phyloP scores from a whole-genome alignment of 2,797 vertebrate genomes.

The Danio tinwini region DNA sequence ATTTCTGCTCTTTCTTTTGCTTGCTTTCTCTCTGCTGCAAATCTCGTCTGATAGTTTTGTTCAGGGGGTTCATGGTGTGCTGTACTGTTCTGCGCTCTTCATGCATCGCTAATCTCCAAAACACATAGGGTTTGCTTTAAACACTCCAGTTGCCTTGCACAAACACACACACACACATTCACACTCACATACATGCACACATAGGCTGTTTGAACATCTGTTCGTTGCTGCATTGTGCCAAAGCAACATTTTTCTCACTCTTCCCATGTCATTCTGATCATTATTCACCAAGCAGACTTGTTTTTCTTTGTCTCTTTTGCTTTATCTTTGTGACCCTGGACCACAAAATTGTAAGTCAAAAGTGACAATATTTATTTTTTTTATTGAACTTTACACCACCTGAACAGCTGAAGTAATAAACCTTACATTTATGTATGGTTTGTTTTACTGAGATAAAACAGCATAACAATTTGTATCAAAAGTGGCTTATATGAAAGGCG shows the following conservation, averaged over 20 bases:
- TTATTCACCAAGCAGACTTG: conserved; percentile 2
- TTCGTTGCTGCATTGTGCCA: conserved; percentile 38
- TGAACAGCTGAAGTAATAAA: too few relatives aligned
- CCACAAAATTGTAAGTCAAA: too few relatives aligned
- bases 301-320: conserved; percentile 10
- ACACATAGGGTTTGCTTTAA: conserved; percentile 45
- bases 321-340: not conserved
- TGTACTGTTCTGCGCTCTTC: not conserved
- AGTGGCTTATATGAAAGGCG: too few relatives aligned
- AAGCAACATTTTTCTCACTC: not conserved
- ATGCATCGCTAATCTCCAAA: conserved; percentile 41
- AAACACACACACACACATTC: conserved; percentile 32
- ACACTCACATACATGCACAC: conserved; percentile 32
- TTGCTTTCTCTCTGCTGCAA: conserved; percentile 1
- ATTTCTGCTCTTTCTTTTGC: not conserved
- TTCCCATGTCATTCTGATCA: not conserved
- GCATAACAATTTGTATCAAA: too few relatives aligned
- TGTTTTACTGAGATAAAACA: too few relatives aligned
- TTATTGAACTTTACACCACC: too few relatives aligned
- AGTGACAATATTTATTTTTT: too few relatives aligned
- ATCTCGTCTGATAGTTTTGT: conserved; percentile 18
- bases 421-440: too few relatives aligned
- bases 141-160: conserved; percentile 3
- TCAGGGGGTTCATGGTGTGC: not conserved
- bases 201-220: conserved; percentile 72